Evolutionary conservation across 64 coral and sea anemone species (phyloP), one percentile per base, ranked within the genome.

Genomic region (Trachythela sp.): DNA sequence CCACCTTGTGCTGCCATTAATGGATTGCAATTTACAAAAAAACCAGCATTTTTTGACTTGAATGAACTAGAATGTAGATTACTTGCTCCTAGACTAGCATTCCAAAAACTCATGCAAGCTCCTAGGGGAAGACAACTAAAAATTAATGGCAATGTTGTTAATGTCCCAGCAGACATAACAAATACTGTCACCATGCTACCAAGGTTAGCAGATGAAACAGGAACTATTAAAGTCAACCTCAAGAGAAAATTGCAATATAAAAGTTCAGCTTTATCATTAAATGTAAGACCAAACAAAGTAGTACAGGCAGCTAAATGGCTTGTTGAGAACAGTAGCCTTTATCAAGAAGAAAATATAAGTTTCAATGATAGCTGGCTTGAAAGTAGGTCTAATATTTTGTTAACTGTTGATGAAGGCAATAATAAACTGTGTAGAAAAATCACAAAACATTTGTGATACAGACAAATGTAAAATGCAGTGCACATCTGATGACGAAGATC

Each of bases 191-290:
- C 22, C 14, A 15, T 54, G 11, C 48, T 58, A 36, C 85, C 45
- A 86, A 5, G 85, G 33, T 4, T 86, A 86, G 13, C 48, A 27
- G 1, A 15, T 24, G 85, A 86, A 22, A 52, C 29, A 11, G 32
- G 18, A 0, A 86, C 85, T 24, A 48, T 86, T 29, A 86, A 86
- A 86, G 85, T 86, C 34, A 38, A 86, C 13, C 17, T 51, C 0
- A 86, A 86, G 26, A 51, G 85, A 37, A 24, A 11, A 87, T 59
- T 87, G 30, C 20, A 87, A 37, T 87, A 36, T 29, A 87, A 87
- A 36, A 87, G 85, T 56, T 56, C 43, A 30, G 85, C 48, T 13
- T 15, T 87, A 14, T 87, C 85, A 11, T 56, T 54, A 36, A 87
- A 87, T 87, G 48, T 87, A 20, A 87, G 85, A 58, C 59, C 59